phyloP scores from a whole-genome alignment of 1,140 invertebrate species.

The Drosophila hydei region DNA sequence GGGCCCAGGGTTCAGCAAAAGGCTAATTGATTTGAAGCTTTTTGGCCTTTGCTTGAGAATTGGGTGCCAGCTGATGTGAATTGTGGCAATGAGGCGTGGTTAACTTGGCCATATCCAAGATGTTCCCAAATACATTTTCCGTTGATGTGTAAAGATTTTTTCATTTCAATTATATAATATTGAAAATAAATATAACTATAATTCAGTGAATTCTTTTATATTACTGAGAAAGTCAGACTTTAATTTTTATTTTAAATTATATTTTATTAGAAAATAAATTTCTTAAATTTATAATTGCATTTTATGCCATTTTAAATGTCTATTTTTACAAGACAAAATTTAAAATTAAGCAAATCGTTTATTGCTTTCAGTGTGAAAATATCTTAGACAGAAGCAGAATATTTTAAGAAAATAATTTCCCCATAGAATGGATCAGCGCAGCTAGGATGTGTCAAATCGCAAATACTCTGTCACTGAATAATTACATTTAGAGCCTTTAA shows the following conservation, averaged over 20 bases:
- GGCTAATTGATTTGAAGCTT: conserved; percentile 74
- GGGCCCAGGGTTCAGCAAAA: conserved; percentile 59
- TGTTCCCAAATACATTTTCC: conserved; percentile 1
- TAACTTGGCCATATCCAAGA: conserved; percentile 32
- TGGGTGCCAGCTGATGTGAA: conserved; percentile 29
- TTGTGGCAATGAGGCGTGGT: conserved; percentile 13
- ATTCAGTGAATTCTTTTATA: neutral
- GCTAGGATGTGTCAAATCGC: neutral
- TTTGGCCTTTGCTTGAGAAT: conserved; percentile 45
- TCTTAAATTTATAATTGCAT: too few species aligned
- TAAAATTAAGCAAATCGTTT: too few species aligned
- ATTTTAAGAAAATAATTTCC: neutral
- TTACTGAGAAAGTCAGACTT: too few species aligned
- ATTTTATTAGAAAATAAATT: too few species aligned
- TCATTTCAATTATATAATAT: too few species aligned
- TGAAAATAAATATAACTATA: too few species aligned
- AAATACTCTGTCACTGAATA: neutral
- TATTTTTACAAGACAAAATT: too few species aligned
- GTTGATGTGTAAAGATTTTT: too few species aligned
- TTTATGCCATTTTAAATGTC: too few species aligned
- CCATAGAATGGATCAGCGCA: neutral
- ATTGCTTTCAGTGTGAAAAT: neutral
- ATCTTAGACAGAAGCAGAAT: neutral
- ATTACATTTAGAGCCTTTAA: neutral
- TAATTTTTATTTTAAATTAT: too few species aligned